Evolutionary conservation across 1,140 invertebrate species (phyloP), one percentile per base, ranked within the genome.

Genomic region (Drusus annulatus): DNA sequence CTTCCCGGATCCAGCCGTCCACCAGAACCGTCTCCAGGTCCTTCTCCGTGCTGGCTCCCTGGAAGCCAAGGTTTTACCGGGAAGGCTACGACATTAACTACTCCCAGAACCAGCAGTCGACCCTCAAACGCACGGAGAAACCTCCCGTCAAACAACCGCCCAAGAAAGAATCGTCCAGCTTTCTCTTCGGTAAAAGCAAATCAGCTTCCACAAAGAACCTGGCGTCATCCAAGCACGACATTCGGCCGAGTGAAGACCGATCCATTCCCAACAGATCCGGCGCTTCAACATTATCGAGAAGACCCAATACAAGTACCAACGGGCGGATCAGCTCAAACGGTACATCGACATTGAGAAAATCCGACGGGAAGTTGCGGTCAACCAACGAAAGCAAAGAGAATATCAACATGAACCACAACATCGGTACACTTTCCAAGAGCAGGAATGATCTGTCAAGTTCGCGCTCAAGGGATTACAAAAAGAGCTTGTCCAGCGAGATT

Each of bases 41-140:
- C 36, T 95, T 96, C 80, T 96, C 95, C 3, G 93, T 96, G 56
- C 90, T 96, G 79, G 94, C 95, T 0, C 95, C 95, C 0, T 96
- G 95, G 95, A 93, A 93, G 76, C 95, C 95, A 0, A 91, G 93
- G 56, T 92, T 94, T 84, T 92, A 93, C 83, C 90, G 91, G 81
- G 94, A 95, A 84, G 91, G 91, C 65, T 93, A 93, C 86, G 94
- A 96, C 87, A 94, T 96, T 17, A 94, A 95, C 85, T 96, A 96
- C 87, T 94, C 93, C 10, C 94, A 94, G 84, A 91, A 92, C 85
- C 91, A 91, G 31, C 91, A 91, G 83, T 87, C 85, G 84, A 89
- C 88, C 85, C 85, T 82, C 84, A 87, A 87, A 84, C 89, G 88
- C 36, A 86, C 85, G 58, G 85, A 85, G 79, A 86, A 85, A 84